Evolutionary conservation across 2,888 invertebrate genomes (phyloP).

Genomic region (Andrena hattorfiana): DNA sequence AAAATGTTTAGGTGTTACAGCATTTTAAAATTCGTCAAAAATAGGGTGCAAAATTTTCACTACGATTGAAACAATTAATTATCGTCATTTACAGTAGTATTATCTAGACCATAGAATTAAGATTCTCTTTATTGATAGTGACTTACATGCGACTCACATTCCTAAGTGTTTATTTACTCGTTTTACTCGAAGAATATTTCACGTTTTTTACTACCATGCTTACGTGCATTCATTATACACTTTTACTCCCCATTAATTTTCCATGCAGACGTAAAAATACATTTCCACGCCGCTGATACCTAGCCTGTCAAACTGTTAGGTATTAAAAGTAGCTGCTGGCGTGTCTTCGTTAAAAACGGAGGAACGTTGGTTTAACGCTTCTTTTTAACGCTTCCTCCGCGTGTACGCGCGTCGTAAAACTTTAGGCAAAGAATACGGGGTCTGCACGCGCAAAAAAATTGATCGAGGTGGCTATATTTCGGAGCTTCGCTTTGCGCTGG

Average conservation of each 20-base stretch:
- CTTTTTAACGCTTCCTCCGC: slow-evolving; percentile 23
- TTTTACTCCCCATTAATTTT: background rate
- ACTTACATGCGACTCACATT: background rate
- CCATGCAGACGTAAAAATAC: slow-evolving; percentile 24
- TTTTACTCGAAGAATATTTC: background rate
- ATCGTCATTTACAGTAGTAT: too few relatives aligned
- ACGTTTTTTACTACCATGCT: background rate
- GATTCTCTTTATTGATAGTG: too few relatives aligned
- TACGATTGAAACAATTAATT: too few relatives aligned
- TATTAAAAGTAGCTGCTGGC: slow-evolving; percentile 29
- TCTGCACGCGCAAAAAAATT: slow-evolving; percentile 7
- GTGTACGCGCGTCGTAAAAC: slow-evolving; percentile 12
- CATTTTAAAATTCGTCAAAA: too few relatives aligned
- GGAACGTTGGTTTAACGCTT: slow-evolving; percentile 11
- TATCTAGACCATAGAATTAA: too few relatives aligned
- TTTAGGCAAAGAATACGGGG: background rate
- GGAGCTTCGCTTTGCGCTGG: background rate
- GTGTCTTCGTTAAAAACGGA: slow-evolving; percentile 31
- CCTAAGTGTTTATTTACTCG: background rate
- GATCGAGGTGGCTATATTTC: background rate
- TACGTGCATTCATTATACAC: slow-evolving; percentile 9
- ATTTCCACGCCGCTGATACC: slow-evolving; percentile 26
- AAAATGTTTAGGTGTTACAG: too few relatives aligned
- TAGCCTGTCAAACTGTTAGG: slow-evolving; percentile 13
- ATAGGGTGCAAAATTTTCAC: too few relatives aligned